phyloP scores from a whole-genome alignment of 2,888 invertebrate species.

The Caenorhabditis becei region DNA sequence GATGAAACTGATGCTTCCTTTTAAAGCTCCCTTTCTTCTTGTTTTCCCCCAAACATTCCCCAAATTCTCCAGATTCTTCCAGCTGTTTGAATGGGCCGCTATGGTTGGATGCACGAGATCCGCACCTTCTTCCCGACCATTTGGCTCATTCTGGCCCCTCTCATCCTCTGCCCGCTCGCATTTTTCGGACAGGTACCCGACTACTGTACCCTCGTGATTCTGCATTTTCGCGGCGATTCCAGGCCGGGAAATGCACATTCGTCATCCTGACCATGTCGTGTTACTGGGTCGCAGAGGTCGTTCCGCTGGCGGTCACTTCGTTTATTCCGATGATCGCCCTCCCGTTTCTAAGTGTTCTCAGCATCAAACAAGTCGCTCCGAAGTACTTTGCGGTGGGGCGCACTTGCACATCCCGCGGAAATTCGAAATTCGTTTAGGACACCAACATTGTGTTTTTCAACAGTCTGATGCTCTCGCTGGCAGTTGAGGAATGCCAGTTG shows the following conservation, averaged over 20 bases:
- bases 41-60: too few species aligned
- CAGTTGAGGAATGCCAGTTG: slow-evolving; percentile 73
- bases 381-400: slow-evolving; percentile 71
- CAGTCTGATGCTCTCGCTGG: slow-evolving; percentile 71
- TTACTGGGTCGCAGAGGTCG: slow-evolving; percentile 74
- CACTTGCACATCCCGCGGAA: neutral
- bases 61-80: slow-evolving; percentile 8
- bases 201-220: neutral
- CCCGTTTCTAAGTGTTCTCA: slow-evolving; percentile 71
- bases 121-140: slow-evolving; percentile 65
- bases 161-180: slow-evolving; percentile 63
- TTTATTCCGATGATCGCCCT: slow-evolving; percentile 73
- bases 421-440: too few species aligned
- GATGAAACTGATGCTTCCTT: too few species aligned
- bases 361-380: slow-evolving; percentile 66
- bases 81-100: slow-evolving; percentile 24
- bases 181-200: slow-evolving; percentile 54
- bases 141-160: slow-evolving; percentile 68
- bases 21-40: too few species aligned
- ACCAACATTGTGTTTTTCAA: slow-evolving; percentile 73
- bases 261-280: slow-evolving; percentile 72
- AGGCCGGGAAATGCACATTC: slow-evolving; percentile 70
- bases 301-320: slow-evolving; percentile 74
- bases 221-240: neutral
- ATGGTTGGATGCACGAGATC: slow-evolving; percentile 52